Evolutionary conservation across 2,797 vertebrate genomes (phyloP).

Genomic region (Gallinago nigripennis): DNA sequence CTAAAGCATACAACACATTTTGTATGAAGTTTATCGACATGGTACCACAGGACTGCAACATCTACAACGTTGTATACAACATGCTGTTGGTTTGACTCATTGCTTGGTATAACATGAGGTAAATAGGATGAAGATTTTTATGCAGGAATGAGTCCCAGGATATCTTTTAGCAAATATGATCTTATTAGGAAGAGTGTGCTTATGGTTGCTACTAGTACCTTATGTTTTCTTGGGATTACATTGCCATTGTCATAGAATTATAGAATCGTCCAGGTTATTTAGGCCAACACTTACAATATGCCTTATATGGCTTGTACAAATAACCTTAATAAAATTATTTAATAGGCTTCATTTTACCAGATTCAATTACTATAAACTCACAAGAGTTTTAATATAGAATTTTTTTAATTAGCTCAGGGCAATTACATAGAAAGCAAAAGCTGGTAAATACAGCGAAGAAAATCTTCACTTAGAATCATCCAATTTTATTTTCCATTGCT

Average conservation of each 20-base stretch:
- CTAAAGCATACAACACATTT: background rate
- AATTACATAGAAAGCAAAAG: background rate
- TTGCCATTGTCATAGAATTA: background rate
- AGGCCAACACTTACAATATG: background rate
- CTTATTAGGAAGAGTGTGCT: background rate
- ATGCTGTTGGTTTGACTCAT: background rate
- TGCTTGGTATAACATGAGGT: background rate
- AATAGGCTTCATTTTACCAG: background rate
- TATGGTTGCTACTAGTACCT: background rate
- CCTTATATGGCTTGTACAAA: background rate
- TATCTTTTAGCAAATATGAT: background rate
- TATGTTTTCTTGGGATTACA: background rate
- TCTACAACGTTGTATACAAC: background rate
- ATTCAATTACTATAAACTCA: background rate
- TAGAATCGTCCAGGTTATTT: background rate
- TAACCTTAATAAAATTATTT: background rate
- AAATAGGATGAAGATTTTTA: background rate
- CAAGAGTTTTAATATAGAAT: background rate
- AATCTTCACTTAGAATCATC: background rate
- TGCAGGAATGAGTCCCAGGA: background rate
- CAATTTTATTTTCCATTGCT: background rate
- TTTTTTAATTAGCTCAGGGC: background rate
- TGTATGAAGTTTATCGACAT: background rate
- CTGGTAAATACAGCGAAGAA: background rate
- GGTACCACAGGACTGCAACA: background rate